Percentiles rank a stretch among this genome's conserved stretches.
phyloP scores from a whole-genome alignment of 2,113 vertebrate species.

The Myanophis thanlyinensis region DNA sequence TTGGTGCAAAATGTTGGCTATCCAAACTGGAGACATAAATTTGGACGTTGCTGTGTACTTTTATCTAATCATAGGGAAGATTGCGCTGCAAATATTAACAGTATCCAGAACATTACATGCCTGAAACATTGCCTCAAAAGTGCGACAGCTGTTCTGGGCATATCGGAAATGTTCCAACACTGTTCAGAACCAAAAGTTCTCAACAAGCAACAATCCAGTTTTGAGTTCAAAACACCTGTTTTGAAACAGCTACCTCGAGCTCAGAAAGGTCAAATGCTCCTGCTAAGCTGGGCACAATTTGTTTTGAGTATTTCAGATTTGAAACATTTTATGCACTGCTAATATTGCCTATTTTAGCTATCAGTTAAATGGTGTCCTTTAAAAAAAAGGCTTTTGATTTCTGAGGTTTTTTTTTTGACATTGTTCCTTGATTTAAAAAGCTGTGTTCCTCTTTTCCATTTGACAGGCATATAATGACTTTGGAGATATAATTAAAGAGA shows the following conservation, averaged over 20 bases:
- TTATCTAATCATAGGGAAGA: neutral
- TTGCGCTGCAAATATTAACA: neutral
- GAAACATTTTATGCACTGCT: neutral
- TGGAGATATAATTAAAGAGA: conserved; percentile 92
- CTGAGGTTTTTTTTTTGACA: neutral
- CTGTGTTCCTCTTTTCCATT: neutral
- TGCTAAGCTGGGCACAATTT: neutral
- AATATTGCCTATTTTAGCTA: neutral
- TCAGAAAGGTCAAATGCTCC: neutral
- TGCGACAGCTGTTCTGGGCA: neutral
- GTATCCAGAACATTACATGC: neutral
- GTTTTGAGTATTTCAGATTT: neutral
- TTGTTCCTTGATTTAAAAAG: neutral
- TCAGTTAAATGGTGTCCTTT: neutral
- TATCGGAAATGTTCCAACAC: neutral
- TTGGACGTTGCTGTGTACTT: neutral
- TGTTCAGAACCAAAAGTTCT: neutral
- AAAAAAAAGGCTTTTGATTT: neutral
- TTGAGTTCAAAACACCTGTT: neutral
- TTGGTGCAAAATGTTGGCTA: neutral
- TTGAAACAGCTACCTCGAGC: neutral
- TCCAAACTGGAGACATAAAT: neutral
- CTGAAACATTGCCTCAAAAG: neutral
- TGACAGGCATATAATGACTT: conserved; percentile 81
- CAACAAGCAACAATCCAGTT: neutral